These are phyloP conservation scores for Mercenaria mercenaria DNA, from an alignment of 1,140 invertebrate species.

Conservation along the genomic window DNA sequence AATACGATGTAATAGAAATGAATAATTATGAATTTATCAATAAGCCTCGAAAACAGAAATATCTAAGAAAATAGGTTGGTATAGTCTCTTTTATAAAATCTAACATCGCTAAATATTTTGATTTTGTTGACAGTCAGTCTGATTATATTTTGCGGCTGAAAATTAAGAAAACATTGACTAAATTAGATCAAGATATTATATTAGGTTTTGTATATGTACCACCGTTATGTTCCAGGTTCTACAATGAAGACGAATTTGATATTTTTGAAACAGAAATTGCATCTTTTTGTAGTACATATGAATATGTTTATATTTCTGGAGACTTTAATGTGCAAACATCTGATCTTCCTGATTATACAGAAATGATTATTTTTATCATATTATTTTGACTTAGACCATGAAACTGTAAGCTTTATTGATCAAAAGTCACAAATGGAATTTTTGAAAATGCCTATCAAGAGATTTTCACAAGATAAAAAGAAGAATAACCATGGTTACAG, in stretches of 20 bases:
- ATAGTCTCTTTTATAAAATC: too few species aligned
- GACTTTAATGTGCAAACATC: conserved; percentile 5
- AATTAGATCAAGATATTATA: neutral
- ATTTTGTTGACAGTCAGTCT: too few species aligned
- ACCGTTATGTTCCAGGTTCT: neutral
- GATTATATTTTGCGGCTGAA: neutral
- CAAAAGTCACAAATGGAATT: neutral
- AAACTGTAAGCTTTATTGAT: too few species aligned
- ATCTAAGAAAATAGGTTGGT: too few species aligned
- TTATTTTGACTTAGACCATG: neutral
- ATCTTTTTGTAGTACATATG: neutral
- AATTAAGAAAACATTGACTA: neutral
- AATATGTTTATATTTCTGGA: neutral
- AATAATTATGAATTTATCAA: too few species aligned
- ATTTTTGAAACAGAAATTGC: neutral
- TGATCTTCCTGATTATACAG: neutral
- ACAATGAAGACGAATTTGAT: neutral
- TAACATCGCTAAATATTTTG: too few species aligned
- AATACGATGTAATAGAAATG: too few species aligned
- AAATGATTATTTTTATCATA: neutral
- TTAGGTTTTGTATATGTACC: neutral
- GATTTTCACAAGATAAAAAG: neutral
- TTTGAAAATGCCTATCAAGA: neutral
- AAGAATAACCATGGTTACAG: neutral
- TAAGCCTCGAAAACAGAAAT: too few species aligned